Evolutionary conservation across 2,888 invertebrate species (phyloP).

Genomic region (Hirtodrosophila cameraria): DNA sequence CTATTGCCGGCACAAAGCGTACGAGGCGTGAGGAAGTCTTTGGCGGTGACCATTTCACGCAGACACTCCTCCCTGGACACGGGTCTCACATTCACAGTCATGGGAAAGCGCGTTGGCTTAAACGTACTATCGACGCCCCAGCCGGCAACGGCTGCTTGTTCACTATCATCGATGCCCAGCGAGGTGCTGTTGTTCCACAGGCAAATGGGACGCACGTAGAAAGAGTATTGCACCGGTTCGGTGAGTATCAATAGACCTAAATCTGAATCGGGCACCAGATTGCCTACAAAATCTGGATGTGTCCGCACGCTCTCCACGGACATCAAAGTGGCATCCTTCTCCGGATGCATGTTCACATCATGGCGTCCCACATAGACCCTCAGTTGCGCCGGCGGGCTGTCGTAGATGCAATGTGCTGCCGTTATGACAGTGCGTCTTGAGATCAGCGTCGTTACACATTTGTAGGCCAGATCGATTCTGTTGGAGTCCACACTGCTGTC

Average conservation of each 20-base stretch:
- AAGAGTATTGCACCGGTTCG: constrained; percentile 34
- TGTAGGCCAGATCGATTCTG: constrained; percentile 77
- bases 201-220: constrained; percentile 77
- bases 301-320: constrained; percentile 64
- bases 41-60: constrained; percentile 54
- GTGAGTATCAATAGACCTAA: constrained; percentile 51
- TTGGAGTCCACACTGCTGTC: constrained; percentile 45
- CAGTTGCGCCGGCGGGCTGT: constrained; percentile 27
- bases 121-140: constrained; percentile 84
- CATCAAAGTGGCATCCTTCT: constrained; percentile 70
- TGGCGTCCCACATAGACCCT: constrained; percentile 82
- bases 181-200: constrained; percentile 74
- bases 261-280: constrained; percentile 56
- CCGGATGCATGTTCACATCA: constrained; percentile 60
- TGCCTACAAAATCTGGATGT: constrained; percentile 83
- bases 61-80: constrained; percentile 58
- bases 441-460: constrained; percentile 70
- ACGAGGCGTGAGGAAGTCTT: constrained; percentile 66
- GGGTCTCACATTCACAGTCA: constrained; percentile 50
- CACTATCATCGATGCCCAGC: constrained; percentile 77
- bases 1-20: constrained; percentile 79
- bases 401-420: constrained; percentile 83
- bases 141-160: constrained; percentile 85
- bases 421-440: constrained; percentile 69
- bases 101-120: constrained; percentile 55